Percentiles rank a stretch among this genome's conserved stretches.
Conservation (phyloP, 2,797 vertebrate genomes). For the Rachycentron canadum region DNA sequence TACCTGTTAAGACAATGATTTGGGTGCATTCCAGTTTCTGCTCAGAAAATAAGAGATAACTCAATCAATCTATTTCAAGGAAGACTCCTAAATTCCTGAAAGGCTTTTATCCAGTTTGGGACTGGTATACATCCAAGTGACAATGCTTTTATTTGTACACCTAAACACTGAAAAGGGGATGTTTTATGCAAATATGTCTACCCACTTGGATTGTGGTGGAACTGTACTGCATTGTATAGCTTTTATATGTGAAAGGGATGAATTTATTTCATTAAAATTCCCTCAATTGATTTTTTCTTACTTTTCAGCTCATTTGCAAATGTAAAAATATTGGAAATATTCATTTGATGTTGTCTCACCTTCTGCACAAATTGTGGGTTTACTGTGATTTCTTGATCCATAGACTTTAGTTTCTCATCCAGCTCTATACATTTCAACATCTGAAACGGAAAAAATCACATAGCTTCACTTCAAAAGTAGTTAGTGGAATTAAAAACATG, state of each 20-base stretch:
- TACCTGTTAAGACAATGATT: neutral
- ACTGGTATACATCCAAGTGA: neutral
- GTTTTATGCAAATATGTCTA: neutral
- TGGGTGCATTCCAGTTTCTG: neutral
- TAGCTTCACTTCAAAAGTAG: neutral
- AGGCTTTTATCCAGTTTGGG: neutral
- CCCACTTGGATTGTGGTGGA: neutral
- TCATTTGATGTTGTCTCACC: conserved; percentile 80
- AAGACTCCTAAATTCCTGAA: neutral
- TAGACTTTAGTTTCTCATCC: conserved; percentile 98
- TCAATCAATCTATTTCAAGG: no score
- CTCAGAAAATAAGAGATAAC: no score
- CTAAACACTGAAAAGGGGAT: neutral
- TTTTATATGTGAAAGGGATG: neutral
- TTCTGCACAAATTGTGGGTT: conserved; percentile 99
- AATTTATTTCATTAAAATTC: no score
- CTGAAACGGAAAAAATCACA: conserved; percentile 76
- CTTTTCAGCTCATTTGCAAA: neutral
- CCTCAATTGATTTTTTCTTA: neutral
- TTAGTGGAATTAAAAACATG: neutral
- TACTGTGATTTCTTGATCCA: conserved; percentile 99
- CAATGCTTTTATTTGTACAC: neutral
- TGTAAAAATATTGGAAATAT: neutral
- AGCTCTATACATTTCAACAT: conserved; percentile 99
- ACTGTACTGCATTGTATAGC: neutral